phyloP scores from a whole-genome alignment of 2,888 invertebrate genomes.

The Rhyacophila evoluta region DNA sequence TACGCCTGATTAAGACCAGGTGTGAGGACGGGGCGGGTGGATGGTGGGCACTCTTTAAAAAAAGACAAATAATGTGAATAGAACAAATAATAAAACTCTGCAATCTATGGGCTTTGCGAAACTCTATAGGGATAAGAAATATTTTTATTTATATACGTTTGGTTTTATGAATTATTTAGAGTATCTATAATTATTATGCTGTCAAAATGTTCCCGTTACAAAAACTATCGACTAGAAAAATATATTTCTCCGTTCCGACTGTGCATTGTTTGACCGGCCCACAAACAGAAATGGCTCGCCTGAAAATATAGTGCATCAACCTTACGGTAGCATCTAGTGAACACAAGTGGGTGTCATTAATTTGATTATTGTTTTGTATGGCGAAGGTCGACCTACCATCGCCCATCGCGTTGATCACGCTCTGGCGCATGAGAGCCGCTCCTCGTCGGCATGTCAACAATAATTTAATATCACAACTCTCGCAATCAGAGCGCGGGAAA shows the following conservation, averaged over 20 bases:
- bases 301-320: conserved; percentile 14
- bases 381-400: background rate
- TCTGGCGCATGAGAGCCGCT: background rate
- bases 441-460: background rate
- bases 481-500: background rate
- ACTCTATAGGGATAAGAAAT: no score
- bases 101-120: no score
- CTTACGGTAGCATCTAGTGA: background rate
- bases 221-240: no score
- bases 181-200: no score
- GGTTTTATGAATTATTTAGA: no score
- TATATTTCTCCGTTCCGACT: background rate
- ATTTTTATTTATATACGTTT: no score
- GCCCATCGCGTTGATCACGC: background rate
- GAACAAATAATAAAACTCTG: no score
- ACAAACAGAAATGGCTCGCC: background rate
- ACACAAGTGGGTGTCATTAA: background rate
- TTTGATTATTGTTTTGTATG: background rate
- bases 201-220: no score
- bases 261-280: background rate
- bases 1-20: no score
- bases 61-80: no score
- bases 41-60: no score
- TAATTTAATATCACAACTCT: background rate
- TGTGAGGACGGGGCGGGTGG: no score